Percentiles rank a stretch among this genome's conserved stretches.
phyloP scores from a whole-genome alignment of 2,888 invertebrate species.

The Conus canariensis region DNA sequence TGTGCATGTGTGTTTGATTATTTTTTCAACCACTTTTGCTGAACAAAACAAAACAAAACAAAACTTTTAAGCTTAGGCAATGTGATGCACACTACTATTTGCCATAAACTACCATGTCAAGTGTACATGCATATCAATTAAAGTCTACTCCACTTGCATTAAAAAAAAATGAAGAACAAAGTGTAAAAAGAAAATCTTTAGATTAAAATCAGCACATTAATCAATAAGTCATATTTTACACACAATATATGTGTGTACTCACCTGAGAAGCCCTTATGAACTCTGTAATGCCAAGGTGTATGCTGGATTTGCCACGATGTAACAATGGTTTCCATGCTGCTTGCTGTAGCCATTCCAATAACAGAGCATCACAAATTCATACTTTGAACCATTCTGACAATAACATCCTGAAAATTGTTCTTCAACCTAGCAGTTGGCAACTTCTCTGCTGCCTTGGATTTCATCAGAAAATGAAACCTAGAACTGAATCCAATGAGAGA shows the following conservation, averaged over 20 bases:
- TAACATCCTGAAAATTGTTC: neutral
- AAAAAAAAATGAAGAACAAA: neutral
- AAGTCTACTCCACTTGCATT: neutral
- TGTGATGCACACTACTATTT: too few species aligned
- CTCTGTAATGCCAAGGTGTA: conserved; percentile 67
- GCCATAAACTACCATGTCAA: too few species aligned
- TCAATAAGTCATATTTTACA: too few species aligned
- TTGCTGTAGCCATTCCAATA: conserved; percentile 58
- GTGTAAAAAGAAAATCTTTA: too few species aligned
- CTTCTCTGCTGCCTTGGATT: neutral
- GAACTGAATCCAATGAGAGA: too few species aligned
- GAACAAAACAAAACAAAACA: too few species aligned
- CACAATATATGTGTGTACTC: neutral
- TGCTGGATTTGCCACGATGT: conserved; percentile 67
- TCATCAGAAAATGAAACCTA: neutral
- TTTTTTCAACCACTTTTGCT: too few species aligned
- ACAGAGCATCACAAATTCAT: neutral
- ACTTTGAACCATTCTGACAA: neutral
- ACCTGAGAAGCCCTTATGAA: conserved; percentile 70
- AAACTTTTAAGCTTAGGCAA: too few species aligned
- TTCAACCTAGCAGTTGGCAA: neutral
- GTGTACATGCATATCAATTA: too few species aligned
- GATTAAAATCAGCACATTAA: too few species aligned
- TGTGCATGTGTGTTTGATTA: too few species aligned
- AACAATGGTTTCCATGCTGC: conserved; percentile 72